Percentiles rank a stretch among this genome's conserved stretches.
Evolutionary conservation across 1,140 invertebrate species (phyloP).

Genomic region (Heterodera carotae): DNA sequence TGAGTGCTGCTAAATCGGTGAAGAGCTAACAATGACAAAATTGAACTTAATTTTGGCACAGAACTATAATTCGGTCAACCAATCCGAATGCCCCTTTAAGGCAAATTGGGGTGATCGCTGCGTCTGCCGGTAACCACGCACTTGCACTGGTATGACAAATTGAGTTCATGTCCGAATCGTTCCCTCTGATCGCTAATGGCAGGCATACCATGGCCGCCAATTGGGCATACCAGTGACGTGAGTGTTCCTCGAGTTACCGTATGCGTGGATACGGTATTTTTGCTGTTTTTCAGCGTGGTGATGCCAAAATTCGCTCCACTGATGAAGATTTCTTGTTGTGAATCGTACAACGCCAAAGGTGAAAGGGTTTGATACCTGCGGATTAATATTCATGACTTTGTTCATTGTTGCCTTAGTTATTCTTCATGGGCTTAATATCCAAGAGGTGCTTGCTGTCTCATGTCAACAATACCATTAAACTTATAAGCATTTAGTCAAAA

Average conservation of each 20-base stretch:
- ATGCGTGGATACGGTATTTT: neutral
- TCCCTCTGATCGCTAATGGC: no score
- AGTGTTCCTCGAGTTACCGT: neutral
- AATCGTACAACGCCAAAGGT: slow-evolving; percentile 76
- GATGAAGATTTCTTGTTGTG: slow-evolving; percentile 87
- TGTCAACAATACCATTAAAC: neutral
- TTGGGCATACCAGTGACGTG: slow-evolving; percentile 74
- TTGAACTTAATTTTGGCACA: neutral
- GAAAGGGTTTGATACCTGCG: no score
- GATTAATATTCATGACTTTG: slow-evolving; percentile 73
- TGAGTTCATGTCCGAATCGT: neutral
- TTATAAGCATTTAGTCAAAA: slow-evolving; percentile 71
- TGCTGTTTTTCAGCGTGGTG: slow-evolving; percentile 76
- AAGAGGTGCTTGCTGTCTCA: slow-evolving; percentile 8
- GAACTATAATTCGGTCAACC: neutral
- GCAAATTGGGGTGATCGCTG: slow-evolving; percentile 80
- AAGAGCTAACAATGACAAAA: neutral
- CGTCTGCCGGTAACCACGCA: slow-evolving; percentile 77
- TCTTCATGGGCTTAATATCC: neutral
- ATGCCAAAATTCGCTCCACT: slow-evolving; percentile 88
- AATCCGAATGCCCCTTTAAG: slow-evolving; percentile 54
- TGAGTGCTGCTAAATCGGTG: no score
- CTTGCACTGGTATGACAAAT: slow-evolving; percentile 71
- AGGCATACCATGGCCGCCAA: slow-evolving; percentile 79
- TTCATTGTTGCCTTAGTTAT: neutral